These are phyloP conservation scores for Pandemis heparana DNA, from an alignment of 2,888 invertebrate genomes.

Conservation along the genomic window DNA sequence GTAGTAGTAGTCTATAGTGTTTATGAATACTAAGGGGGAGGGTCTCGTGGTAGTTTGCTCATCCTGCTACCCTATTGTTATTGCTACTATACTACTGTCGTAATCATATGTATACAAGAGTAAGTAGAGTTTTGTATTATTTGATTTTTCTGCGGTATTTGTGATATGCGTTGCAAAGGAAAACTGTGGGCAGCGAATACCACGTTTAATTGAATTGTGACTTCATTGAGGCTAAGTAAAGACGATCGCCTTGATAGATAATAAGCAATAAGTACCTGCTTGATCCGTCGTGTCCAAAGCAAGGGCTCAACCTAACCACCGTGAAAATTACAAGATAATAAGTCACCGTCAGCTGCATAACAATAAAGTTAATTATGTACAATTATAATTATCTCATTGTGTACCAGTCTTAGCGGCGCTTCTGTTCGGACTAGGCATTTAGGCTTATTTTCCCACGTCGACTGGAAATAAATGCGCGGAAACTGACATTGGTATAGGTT, in stretches of 20 bases:
- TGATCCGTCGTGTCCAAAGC: constrained; percentile 31
- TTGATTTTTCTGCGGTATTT: not conserved
- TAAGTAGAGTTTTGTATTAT: no score
- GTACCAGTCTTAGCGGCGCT: not conserved
- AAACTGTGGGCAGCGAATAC: not conserved
- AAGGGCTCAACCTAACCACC: constrained; percentile 23
- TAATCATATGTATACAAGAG: no score
- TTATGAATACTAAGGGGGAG: no score
- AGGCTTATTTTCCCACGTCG: constrained; percentile 11
- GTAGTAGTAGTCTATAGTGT: no score
- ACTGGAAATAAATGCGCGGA: constrained; percentile 6
- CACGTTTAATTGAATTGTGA: not conserved
- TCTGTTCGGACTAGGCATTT: not conserved
- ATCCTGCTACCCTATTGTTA: no score
- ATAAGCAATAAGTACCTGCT: constrained; percentile 21
- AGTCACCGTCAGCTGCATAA: constrained; percentile 31
- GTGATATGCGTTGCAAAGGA: not conserved
- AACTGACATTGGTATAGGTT: constrained; percentile 11
- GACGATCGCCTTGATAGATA: constrained; percentile 41
- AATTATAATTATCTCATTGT: constrained; percentile 14
- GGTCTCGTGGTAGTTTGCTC: no score
- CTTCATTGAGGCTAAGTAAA: constrained; percentile 22
- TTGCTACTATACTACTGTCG: no score
- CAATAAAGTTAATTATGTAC: constrained; percentile 42
- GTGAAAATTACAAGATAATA: constrained; percentile 41